Percentiles rank a stretch among this genome's conserved stretches.
Conservation (phyloP, 2,113 vertebrate species). For the Pseudonaja textilis region DNA sequence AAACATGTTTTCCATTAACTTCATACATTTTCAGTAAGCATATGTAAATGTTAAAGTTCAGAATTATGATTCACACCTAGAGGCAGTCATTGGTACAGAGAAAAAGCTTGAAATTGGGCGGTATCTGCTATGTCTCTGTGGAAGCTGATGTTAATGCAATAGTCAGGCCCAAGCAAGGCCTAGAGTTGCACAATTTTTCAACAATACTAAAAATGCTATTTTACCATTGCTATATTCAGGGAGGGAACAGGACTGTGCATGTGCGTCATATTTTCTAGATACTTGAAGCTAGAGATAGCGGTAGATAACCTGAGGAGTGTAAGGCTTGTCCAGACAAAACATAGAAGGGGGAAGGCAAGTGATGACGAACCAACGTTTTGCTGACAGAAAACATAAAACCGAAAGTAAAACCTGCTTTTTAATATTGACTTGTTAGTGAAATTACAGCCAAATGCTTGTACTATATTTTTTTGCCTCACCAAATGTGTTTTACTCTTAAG, state of each 20-base stretch:
- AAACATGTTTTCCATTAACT: neutral
- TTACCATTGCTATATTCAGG: neutral
- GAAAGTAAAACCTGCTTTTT: neutral
- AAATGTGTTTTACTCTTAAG: neutral
- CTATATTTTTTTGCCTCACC: neutral
- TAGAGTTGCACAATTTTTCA: slow-evolving; percentile 4
- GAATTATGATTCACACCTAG: neutral
- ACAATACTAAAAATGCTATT: neutral
- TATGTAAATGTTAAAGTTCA: neutral
- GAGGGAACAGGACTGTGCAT: neutral
- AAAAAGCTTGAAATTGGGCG: neutral
- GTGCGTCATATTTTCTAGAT: slow-evolving; percentile 2
- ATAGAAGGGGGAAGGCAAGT: neutral
- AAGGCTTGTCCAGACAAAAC: neutral
- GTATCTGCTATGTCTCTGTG: neutral
- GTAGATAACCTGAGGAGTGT: slow-evolving; percentile 3
- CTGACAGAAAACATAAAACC: neutral
- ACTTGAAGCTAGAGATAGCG: neutral
- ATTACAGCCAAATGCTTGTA: neutral
- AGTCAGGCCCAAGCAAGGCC: neutral
- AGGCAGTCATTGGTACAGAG: neutral
- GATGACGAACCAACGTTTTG: neutral
- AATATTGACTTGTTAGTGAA: neutral
- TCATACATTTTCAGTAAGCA: neutral
- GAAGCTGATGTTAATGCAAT: neutral